Percentiles rank a stretch among this genome's conserved stretches.
Conservation (phyloP, 2,888 invertebrate species). For the Syrista parreyssii region DNA sequence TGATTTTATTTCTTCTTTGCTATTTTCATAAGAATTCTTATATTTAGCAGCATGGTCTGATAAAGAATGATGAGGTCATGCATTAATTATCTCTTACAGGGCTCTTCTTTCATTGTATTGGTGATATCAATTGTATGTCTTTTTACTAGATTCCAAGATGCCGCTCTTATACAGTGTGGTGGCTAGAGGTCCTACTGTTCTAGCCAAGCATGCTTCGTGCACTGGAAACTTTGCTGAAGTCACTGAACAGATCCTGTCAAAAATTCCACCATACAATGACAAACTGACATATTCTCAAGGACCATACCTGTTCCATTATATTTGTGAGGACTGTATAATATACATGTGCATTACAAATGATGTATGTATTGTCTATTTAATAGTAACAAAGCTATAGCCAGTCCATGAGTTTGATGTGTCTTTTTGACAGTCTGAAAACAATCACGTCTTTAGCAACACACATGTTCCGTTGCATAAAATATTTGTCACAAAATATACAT, state of each 20-base stretch:
- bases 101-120: background rate
- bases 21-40: background rate
- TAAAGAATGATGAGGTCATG: background rate
- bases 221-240: constrained; percentile 96
- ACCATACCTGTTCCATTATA: constrained; percentile 92
- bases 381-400: background rate
- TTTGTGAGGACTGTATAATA: constrained; percentile 86
- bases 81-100: background rate
- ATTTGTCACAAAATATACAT: constrained; percentile 11
- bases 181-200: constrained; percentile 84
- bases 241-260: constrained; percentile 88
- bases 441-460: no score
- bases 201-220: constrained; percentile 92
- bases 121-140: background rate
- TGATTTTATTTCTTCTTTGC: background rate
- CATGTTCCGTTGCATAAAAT: background rate
- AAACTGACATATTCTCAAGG: constrained; percentile 94
- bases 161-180: constrained; percentile 92
- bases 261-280: constrained; percentile 89
- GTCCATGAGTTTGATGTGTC: no score
- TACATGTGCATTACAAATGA: constrained; percentile 96
- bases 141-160: constrained; percentile 70
- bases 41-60: background rate
- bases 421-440: no score
- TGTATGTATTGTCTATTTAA: constrained; percentile 70